phyloP scores from a whole-genome alignment of 2,888 invertebrate species.

The Erynnis tages region DNA sequence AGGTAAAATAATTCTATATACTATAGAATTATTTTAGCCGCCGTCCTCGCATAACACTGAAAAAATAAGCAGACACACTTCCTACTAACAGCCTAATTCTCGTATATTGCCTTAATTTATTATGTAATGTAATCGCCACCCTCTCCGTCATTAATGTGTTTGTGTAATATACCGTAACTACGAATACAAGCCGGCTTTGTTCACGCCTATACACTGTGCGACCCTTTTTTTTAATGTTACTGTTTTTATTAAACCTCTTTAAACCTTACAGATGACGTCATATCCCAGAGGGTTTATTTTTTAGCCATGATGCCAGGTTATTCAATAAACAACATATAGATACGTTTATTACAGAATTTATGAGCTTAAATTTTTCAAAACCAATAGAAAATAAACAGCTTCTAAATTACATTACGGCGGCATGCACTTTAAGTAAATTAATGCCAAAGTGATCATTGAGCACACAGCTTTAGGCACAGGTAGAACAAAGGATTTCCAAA shows the following conservation, averaged over 20 bases:
- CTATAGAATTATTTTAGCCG: neutral
- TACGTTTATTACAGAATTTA: no score
- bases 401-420: no score
- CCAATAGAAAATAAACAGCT: no score
- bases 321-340: no score
- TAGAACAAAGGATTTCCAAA: no score
- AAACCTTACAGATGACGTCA: neutral
- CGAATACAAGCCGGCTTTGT: conserved; percentile 16
- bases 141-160: conserved; percentile 7
- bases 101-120: conserved; percentile 1
- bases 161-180: conserved; percentile 2
- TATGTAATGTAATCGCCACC: conserved; percentile 3
- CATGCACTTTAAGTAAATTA: no score
- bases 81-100: neutral
- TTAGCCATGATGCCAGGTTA: neutral
- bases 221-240: conserved; percentile 23
- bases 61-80: no score
- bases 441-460: no score
- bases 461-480: no score
- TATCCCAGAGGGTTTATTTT: neutral
- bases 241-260: conserved; percentile 12
- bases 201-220: conserved; percentile 5
- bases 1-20: no score
- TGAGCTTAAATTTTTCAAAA: no score
- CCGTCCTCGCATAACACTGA: no score